Conservation (phyloP, 2,888 invertebrate species). For the Zelleria hepariella region DNA sequence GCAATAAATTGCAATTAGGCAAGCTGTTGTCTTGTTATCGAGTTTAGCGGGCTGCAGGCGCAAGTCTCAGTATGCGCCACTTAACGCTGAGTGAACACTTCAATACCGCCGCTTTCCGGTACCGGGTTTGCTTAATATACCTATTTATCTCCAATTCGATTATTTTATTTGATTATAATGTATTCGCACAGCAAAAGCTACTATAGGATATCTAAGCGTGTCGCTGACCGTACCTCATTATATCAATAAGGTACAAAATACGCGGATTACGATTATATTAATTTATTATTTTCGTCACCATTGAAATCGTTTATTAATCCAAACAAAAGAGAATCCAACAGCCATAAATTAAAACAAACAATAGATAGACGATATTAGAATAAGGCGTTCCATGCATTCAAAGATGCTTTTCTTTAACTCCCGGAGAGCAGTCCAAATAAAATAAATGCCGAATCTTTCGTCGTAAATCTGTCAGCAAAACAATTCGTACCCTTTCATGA, state of each 20-base stretch:
- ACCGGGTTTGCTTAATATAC: too few relatives aligned
- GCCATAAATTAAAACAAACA: constrained; percentile 1
- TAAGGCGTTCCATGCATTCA: constrained; percentile 13
- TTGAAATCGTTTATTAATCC: background rate
- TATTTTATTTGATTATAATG: too few relatives aligned
- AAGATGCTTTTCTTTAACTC: constrained; percentile 32
- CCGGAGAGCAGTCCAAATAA: constrained; percentile 51
- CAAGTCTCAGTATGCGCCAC: constrained; percentile 1
- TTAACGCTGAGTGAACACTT: background rate
- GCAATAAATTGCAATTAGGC: constrained; percentile 72
- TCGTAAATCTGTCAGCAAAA: constrained; percentile 71
- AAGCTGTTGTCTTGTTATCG: constrained; percentile 70
- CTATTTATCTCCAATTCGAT: background rate
- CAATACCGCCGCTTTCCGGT: background rate
- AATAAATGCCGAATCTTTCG: constrained; percentile 65
- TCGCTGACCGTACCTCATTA: too few relatives aligned
- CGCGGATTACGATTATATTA: too few relatives aligned
- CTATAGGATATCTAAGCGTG: too few relatives aligned
- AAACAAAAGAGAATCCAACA: background rate
- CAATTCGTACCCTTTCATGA: constrained; percentile 71
- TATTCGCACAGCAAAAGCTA: too few relatives aligned
- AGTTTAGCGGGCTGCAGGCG: constrained; percentile 57
- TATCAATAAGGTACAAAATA: too few relatives aligned
- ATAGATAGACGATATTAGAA: background rate
- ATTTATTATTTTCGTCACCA: too few relatives aligned